Evolutionary conservation across 2,113 vertebrate species (phyloP).

Genomic region (Turdus rufiventris): DNA sequence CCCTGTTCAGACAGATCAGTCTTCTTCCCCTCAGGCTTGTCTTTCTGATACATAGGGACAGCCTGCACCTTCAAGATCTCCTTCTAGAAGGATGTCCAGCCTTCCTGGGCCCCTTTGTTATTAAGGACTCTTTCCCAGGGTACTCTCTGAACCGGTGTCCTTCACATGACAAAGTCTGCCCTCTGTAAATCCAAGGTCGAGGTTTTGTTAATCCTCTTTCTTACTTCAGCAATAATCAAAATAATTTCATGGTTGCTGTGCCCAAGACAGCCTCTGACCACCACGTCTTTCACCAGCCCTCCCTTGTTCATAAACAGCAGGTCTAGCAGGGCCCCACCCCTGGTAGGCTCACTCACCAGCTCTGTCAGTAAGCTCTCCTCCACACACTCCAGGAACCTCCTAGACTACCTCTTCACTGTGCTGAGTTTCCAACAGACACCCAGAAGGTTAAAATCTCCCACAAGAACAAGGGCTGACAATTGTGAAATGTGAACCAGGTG

Average conservation of each 20-base stretch:
- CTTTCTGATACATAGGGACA: neutral
- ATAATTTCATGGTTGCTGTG: too few relatives aligned
- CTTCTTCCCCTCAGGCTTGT: neutral
- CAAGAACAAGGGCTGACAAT: neutral
- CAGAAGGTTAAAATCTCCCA: neutral
- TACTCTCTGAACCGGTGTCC: too few relatives aligned
- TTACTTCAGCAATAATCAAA: too few relatives aligned
- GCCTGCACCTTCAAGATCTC: neutral
- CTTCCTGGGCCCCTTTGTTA: too few relatives aligned
- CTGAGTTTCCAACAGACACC: neutral
- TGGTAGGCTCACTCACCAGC: neutral
- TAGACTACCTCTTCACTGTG: neutral
- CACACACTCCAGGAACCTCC: neutral
- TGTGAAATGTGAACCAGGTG: neutral
- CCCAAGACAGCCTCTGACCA: too few relatives aligned
- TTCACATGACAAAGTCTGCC: too few relatives aligned
- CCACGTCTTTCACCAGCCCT: too few relatives aligned
- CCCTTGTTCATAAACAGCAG: neutral
- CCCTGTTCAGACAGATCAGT: neutral
- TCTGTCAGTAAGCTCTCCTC: neutral
- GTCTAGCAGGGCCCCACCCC: neutral
- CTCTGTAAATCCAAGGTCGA: too few relatives aligned
- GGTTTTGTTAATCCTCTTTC: too few relatives aligned
- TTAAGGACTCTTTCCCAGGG: too few relatives aligned
- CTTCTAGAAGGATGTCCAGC: too few relatives aligned